These are phyloP conservation scores for Choloepus didactylus DNA, from an alignment of 2,797 vertebrate genomes.

Conservation along the genomic window DNA sequence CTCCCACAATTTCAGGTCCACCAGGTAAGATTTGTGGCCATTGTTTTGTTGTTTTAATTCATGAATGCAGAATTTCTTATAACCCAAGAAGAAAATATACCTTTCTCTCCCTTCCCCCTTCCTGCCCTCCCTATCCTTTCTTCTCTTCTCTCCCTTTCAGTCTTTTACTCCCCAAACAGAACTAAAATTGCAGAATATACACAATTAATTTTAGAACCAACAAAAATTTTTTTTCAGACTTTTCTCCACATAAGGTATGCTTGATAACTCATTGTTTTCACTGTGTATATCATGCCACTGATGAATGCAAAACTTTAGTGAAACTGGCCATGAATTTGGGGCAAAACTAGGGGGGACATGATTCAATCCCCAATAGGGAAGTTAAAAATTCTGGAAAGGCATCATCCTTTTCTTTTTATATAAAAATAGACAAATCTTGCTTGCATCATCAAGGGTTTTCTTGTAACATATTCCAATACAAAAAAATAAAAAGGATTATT, in stretches of 20 bases:
- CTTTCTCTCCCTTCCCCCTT: background rate
- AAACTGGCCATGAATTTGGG: background rate
- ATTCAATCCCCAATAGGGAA: too few species aligned
- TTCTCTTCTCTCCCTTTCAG: too few species aligned
- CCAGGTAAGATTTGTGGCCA: slow-evolving; percentile 84
- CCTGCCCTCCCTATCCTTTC: background rate
- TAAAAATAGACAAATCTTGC: background rate
- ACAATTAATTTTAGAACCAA: slow-evolving; percentile 20
- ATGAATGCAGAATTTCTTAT: background rate
- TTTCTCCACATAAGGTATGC: background rate
- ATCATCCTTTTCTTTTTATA: background rate
- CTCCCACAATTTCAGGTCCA: slow-evolving; percentile 89
- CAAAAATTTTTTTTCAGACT: background rate
- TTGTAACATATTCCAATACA: background rate
- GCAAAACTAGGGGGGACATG: background rate
- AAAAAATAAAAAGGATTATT: slow-evolving; percentile 22
- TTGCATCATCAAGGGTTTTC: background rate
- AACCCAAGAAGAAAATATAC: background rate
- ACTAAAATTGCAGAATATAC: slow-evolving; percentile 10
- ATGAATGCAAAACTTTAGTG: slow-evolving; percentile 31
- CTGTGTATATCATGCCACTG: background rate
- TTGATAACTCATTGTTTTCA: slow-evolving; percentile 41
- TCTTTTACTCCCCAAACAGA: background rate
- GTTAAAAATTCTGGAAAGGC: background rate
- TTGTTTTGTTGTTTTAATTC: background rate